Base-by-base conservation (phyloP, 1,140 invertebrate genomes). In the Heliothis virescens region DNA sequence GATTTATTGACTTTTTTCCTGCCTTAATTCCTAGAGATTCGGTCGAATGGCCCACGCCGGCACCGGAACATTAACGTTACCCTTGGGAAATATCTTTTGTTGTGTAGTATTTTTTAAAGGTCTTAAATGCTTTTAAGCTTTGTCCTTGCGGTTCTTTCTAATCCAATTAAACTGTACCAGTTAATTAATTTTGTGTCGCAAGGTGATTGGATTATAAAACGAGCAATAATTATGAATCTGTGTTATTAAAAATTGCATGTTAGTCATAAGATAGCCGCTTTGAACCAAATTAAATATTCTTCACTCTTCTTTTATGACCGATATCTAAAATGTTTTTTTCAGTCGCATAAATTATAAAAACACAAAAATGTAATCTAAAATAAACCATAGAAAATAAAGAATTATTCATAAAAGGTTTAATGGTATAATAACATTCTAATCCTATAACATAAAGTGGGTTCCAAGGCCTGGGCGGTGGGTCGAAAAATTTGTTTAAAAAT, bases 1-100 rank as follows among this genome's bases (percentile, higher is more conserved):
- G 90, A 91, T 91, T 92, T 91, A 92, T 92, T 91, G 90, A 92
- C 91, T 91, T 94, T 94, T 91, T 92, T 91, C 86, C 88, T 87
- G 90, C 87, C 88, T 91, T 94, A 91, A 94, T 92, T 94, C 89
- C 90, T 86, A 89, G 90, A 91, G 91, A 94, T 92, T 90, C 91
- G 90, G 90, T 92, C 90, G 87, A 94, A 92, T 91, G 90, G 90
- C 90, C 87, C 84, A 88, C 86, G 87, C 89, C 80, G 86, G 86
- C 87, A 92, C 87, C 89, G 92, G 90, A 89, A 92, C 90, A 92
- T 92, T 94, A 91, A 94, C 87, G 91, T 86, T 80, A 81, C 91
- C 87, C 88, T 55, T 76, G 92, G 92, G 91, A 94, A 94, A 94
- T 94, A 92, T 89, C 88, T 83, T 87, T 89, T 87, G 84, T 88